phyloP scores from a whole-genome alignment of 2,888 invertebrate species.

The Hedychridium roseum region DNA sequence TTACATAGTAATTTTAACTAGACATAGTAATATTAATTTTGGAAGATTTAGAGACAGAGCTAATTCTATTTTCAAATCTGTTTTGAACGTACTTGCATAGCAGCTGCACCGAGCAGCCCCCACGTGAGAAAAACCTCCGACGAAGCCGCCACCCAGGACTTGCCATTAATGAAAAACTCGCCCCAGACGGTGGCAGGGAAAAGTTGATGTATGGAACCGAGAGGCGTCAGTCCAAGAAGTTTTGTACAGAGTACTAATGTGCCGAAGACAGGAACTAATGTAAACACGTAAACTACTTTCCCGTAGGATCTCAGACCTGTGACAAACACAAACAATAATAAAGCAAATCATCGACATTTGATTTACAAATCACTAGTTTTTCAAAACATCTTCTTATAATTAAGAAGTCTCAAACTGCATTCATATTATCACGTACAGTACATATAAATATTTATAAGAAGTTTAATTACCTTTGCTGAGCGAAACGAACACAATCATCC shows the following conservation, averaged over 20 bases:
- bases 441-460: too few relatives aligned
- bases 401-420: background rate
- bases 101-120: slow-evolving; percentile 82
- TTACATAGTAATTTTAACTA: too few relatives aligned
- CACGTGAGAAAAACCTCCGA: slow-evolving; percentile 89
- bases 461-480: slow-evolving; percentile 79
- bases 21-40: too few relatives aligned
- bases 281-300: slow-evolving; percentile 83
- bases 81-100: slow-evolving; percentile 70
- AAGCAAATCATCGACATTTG: slow-evolving; percentile 6
- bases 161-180: slow-evolving; percentile 85
- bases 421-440: too few relatives aligned
- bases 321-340: slow-evolving; percentile 10
- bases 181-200: slow-evolving; percentile 84
- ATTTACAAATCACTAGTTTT: background rate
- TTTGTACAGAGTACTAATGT: slow-evolving; percentile 78
- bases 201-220: slow-evolving; percentile 72
- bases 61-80: background rate
- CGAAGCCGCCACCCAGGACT: slow-evolving; percentile 89
- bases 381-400: background rate
- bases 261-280: slow-evolving; percentile 80
- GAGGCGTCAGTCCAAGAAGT: slow-evolving; percentile 76
- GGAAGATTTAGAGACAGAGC: too few relatives aligned
- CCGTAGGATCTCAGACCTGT: slow-evolving; percentile 82
- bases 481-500: slow-evolving; percentile 89